These are phyloP conservation scores for Desoria tigrina DNA, from an alignment of 2,888 invertebrate genomes.

Conservation along the genomic window DNA sequence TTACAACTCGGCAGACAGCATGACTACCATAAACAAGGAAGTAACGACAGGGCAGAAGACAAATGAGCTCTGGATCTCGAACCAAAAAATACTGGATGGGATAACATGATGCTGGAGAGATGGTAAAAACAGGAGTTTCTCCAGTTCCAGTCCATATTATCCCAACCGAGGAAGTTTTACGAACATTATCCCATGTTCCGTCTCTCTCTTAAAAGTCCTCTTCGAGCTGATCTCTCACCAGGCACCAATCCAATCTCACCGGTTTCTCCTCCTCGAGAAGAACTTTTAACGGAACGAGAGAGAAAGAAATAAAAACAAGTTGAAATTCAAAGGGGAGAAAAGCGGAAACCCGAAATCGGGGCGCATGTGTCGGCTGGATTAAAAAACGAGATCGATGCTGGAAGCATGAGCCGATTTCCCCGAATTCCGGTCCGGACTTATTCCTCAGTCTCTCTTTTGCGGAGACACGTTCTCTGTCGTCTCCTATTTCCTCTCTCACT, in stretches of 20 bases:
- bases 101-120: neutral
- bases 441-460: conserved; percentile 17
- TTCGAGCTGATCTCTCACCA: too few relatives aligned
- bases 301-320: conserved; percentile 16
- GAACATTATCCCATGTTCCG: conserved; percentile 7
- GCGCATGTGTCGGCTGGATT: conserved; percentile 30
- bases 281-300: neutral
- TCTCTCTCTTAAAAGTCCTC: neutral
- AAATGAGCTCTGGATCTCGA: neutral
- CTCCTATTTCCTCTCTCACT: conserved; percentile 4
- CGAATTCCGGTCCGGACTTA: conserved; percentile 29
- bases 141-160: neutral
- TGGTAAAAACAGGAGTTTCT: conserved; percentile 1
- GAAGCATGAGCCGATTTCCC: conserved; percentile 41
- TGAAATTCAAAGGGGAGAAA: conserved; percentile 16
- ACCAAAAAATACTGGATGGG: conserved; percentile 1
- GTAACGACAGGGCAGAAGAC: conserved; percentile 10
- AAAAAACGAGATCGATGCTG: conserved; percentile 42
- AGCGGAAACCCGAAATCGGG: conserved; percentile 5
- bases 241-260: conserved; percentile 1
- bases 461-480: conserved; percentile 22
- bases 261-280: neutral
- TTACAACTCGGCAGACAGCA: neutral
- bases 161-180: neutral
- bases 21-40: conserved; percentile 2